A percentile compares a stretch with the other conserved stretches of the same genome.
Conservation (phyloP, 1,140 invertebrate genomes). For the Drosophila leontia region DNA sequence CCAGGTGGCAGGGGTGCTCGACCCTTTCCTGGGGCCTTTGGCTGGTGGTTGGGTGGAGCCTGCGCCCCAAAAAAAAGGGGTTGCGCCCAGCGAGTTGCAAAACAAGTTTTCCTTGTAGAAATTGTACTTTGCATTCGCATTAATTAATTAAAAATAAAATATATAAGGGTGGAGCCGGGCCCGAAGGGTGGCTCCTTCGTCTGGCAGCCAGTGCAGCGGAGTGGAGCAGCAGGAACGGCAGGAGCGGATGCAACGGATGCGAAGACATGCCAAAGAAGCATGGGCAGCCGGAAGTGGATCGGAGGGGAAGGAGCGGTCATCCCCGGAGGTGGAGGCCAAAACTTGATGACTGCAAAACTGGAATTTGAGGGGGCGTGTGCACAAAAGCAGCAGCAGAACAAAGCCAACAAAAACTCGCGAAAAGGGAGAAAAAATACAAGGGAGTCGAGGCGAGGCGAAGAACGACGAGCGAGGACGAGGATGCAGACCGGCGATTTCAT, state of each 20-base stretch:
- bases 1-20: slow-evolving; percentile 26
- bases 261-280: slow-evolving; percentile 83
- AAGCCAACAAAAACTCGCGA: slow-evolving; percentile 72
- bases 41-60: slow-evolving; percentile 41
- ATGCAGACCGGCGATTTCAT: slow-evolving; percentile 68
- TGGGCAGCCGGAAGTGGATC: slow-evolving; percentile 65
- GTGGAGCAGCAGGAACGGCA: slow-evolving; percentile 32
- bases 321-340: slow-evolving; percentile 50
- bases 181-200: slow-evolving; percentile 68
- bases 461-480: slow-evolving; percentile 11
- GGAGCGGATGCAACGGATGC: slow-evolving; percentile 73
- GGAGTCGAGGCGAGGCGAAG: slow-evolving; percentile 31
- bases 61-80: slow-evolving; percentile 51
- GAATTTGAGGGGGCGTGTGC: slow-evolving; percentile 72
- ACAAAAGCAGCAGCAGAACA: slow-evolving; percentile 74
- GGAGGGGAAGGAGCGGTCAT: slow-evolving; percentile 16
- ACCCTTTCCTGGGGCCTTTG: neutral
- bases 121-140: slow-evolving; percentile 84
- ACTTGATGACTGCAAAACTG: slow-evolving; percentile 81
- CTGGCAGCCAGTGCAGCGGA: slow-evolving; percentile 62
- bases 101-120: slow-evolving; percentile 84
- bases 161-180: slow-evolving; percentile 43
- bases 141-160: slow-evolving; percentile 85
- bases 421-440: slow-evolving; percentile 27
- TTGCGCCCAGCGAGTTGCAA: slow-evolving; percentile 62